Conservation (phyloP, 2,113 vertebrate genomes). For the Falco punctatus region DNA sequence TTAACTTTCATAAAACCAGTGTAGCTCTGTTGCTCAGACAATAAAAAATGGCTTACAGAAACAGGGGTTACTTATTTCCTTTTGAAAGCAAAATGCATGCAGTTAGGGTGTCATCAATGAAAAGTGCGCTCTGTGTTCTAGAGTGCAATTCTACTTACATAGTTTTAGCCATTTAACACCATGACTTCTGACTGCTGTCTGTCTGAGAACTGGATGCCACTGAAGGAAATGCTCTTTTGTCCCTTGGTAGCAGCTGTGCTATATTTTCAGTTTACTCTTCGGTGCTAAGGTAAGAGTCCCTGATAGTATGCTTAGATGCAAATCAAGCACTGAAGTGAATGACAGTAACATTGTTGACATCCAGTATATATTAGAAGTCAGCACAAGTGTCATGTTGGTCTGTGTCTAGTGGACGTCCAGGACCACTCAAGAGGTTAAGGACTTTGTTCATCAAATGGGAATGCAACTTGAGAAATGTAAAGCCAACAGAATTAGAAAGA, state of each 20-base stretch:
- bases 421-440: conserved; percentile 61
- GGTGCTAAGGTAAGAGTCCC: neutral
- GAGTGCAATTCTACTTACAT: neutral
- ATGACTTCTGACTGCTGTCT: neutral
- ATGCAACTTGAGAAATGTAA: conserved; percentile 51
- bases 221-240: neutral
- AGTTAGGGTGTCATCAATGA: neutral
- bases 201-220: neutral
- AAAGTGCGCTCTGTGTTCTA: neutral
- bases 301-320: conserved; percentile 37
- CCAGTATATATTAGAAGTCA: conserved; percentile 25
- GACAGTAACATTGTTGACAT: conserved; percentile 10
- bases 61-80: neutral
- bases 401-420: conserved; percentile 42
- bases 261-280: conserved; percentile 12
- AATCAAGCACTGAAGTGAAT: conserved; percentile 44
- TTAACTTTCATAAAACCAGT: neutral
- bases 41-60: neutral
- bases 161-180: neutral
- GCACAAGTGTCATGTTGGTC: conserved; percentile 25
- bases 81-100: neutral
- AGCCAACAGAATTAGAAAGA: conserved; percentile 47
- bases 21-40: neutral
- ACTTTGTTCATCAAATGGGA: conserved; percentile 45
- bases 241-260: neutral